A percentile compares a stretch with the other conserved stretches of the same genome.
These are phyloP conservation scores for Donacobius atricapilla DNA, from an alignment of 2,113 vertebrate genomes.

Conservation along the genomic window DNA sequence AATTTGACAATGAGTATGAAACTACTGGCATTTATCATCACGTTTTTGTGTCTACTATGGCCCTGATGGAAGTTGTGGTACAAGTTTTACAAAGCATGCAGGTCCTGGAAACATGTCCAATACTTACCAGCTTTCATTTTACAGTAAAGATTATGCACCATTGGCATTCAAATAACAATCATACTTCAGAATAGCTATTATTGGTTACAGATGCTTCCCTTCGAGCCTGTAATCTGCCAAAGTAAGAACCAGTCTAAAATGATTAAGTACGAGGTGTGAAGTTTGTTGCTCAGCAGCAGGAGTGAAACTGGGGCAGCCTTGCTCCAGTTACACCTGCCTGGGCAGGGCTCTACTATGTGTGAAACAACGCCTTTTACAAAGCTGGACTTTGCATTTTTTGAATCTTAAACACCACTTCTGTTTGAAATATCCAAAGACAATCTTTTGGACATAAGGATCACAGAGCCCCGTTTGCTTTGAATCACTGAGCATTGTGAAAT, in stretches of 20 bases:
- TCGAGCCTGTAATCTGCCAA: not conserved
- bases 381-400: not conserved
- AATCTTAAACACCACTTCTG: not conserved
- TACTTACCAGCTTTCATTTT: not conserved
- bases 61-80: not conserved
- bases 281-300: slow-evolving; percentile 44
- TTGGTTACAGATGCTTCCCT: not conserved
- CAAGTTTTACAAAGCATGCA: not conserved
- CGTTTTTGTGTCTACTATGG: not conserved
- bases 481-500: not conserved
- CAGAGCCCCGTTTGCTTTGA: not conserved
- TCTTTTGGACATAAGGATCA: not conserved
- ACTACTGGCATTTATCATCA: not conserved
- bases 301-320: not conserved
- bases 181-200: not conserved
- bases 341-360: not conserved
- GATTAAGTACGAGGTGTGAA: not conserved
- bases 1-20: not conserved
- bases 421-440: not conserved
- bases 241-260: not conserved
- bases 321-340: not conserved
- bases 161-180: slow-evolving; percentile 12
- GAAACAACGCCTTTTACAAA: not conserved
- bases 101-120: not conserved
- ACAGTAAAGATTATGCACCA: not conserved